A percentile compares a stretch with the other conserved stretches of the same genome.
phyloP scores from a whole-genome alignment of 2,113 vertebrate genomes.

The Nothocercus julius region DNA sequence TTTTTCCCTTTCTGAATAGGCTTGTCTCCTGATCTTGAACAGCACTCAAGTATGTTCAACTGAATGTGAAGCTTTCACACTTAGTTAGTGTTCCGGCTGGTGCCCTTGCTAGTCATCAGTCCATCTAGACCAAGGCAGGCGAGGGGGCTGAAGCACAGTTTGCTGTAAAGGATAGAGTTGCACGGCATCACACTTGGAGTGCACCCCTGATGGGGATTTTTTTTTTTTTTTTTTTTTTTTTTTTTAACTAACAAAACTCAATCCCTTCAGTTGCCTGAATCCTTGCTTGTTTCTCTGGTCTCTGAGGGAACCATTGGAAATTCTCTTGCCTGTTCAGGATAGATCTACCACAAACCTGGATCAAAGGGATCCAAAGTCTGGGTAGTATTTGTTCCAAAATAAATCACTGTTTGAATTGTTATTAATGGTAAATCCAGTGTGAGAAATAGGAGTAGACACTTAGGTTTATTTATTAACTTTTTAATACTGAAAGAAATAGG shows the following conservation, averaged over 20 bases:
- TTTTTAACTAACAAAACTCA: neutral
- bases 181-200: neutral
- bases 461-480: neutral
- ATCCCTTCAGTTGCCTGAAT: neutral
- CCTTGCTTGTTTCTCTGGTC: neutral
- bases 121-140: neutral
- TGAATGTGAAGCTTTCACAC: neutral
- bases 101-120: neutral
- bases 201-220: no score
- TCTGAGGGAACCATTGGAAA: neutral
- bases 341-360: neutral
- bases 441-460: neutral
- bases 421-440: accelerated
- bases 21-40: neutral
- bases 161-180: neutral
- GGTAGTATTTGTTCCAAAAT: neutral
- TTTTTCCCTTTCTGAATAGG: neutral
- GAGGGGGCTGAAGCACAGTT: neutral
- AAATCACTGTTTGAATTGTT: neutral
- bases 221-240: no score
- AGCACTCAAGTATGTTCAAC: neutral
- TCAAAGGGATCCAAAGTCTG: accelerated
- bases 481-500: neutral
- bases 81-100: neutral
- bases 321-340: neutral